Conservation (phyloP, 2,113 vertebrate species). For the Hoplias malabaricus region DNA sequence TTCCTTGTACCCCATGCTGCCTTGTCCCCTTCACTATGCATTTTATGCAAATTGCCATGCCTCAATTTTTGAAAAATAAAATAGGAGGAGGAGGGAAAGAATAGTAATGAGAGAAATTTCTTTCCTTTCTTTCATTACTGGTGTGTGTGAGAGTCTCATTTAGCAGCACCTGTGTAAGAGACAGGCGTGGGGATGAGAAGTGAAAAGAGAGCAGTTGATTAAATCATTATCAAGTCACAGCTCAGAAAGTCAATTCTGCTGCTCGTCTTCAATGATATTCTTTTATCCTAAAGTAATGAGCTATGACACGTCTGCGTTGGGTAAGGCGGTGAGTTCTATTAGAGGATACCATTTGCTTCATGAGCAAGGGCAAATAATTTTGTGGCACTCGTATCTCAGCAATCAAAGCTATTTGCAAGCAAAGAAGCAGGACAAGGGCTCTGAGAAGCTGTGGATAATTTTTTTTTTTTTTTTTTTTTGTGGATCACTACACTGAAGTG, state of each 20-base stretch:
- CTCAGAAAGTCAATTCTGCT: conserved; percentile 99
- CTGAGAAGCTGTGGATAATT: conserved; percentile 66
- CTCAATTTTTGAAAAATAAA: conserved; percentile 81
- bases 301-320: conserved; percentile 98
- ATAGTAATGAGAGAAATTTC: conserved; percentile 97
- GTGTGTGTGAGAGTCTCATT: conserved; percentile 91
- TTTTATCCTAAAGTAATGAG: conserved; percentile 99
- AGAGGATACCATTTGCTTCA: conserved; percentile 99
- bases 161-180: conserved; percentile 96
- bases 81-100: conserved; percentile 43
- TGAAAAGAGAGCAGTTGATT: conserved; percentile 99
- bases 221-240: conserved; percentile 99
- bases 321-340: conserved; percentile 99
- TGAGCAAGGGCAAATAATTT: conserved; percentile 97
- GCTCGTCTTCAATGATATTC: conserved; percentile 99
- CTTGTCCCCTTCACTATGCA: conserved; percentile 79
- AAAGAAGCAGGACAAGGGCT: conserved; percentile 79
- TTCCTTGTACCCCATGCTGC: too few relatives aligned
- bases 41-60: conserved; percentile 92
- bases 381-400: conserved; percentile 88
- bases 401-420: conserved; percentile 97
- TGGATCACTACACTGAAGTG: conserved; percentile 85
- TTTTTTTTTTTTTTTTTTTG: too few relatives aligned
- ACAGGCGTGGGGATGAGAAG: conserved; percentile 95
- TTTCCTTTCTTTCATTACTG: conserved; percentile 77